These are phyloP conservation scores for Crax fasciolata DNA, from an alignment of 2,797 vertebrate genomes.

Conservation along the genomic window DNA sequence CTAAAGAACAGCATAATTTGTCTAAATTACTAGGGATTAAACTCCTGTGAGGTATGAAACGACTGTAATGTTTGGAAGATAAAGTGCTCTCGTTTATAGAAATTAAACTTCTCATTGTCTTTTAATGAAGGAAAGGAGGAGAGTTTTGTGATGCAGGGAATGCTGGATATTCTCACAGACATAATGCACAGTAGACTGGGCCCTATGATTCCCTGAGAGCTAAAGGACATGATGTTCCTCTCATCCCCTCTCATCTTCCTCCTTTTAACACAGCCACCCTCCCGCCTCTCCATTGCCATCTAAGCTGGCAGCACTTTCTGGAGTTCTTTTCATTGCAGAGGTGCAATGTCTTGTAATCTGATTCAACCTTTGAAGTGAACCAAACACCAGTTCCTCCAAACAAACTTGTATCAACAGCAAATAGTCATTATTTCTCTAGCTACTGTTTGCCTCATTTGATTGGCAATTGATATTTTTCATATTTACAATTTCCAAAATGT, in stretches of 20 bases:
- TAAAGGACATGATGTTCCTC: background rate
- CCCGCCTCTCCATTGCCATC: background rate
- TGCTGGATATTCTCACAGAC: background rate
- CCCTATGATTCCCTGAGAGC: background rate
- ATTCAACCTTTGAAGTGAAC: conserved; percentile 60
- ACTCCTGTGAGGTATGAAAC: conserved; percentile 17
- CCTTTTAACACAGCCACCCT: background rate
- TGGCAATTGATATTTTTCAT: background rate
- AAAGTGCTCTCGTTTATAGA: conserved; percentile 19
- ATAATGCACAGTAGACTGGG: background rate
- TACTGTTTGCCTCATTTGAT: background rate
- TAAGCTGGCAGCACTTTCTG: conserved; percentile 37
- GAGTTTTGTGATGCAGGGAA: background rate
- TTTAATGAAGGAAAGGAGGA: background rate
- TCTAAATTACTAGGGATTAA: conserved; percentile 61
- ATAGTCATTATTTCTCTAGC: background rate
- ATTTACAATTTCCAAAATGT: background rate
- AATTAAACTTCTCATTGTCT: background rate
- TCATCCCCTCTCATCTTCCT: background rate
- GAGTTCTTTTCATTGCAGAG: conserved; percentile 56
- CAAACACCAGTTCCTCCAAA: background rate
- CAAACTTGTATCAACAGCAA: background rate
- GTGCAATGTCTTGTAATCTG: conserved; percentile 75
- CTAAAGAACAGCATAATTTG: conserved; percentile 31
- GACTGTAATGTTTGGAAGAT: conserved; percentile 17